A percentile compares a stretch with the other conserved stretches of the same genome.
Conservation (phyloP, 2,797 vertebrate species). For the Liasis olivaceus region DNA sequence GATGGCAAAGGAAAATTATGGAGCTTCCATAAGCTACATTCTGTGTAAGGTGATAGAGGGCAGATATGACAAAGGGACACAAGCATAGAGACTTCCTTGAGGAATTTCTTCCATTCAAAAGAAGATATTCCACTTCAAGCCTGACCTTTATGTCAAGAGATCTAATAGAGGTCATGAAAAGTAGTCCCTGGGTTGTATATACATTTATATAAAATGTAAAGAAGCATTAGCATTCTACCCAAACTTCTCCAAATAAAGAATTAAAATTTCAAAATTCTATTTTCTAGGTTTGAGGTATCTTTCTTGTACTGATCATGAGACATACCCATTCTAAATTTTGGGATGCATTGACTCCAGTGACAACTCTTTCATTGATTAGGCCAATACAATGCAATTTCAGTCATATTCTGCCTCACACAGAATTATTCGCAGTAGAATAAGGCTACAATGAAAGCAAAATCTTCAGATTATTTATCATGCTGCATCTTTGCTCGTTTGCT, state of each 20-base stretch:
- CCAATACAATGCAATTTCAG: neutral
- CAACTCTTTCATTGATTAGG: neutral
- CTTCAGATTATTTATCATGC: neutral
- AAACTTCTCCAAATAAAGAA: neutral
- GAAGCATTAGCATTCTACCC: neutral
- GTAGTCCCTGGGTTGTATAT: neutral
- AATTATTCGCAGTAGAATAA: neutral
- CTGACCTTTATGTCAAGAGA: neutral
- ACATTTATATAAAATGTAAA: neutral
- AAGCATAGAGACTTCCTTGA: neutral
- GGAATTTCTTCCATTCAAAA: neutral
- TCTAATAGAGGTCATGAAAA: neutral
- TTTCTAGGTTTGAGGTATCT: neutral
- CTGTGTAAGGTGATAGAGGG: neutral
- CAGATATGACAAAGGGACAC: neutral
- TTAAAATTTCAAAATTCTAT: neutral
- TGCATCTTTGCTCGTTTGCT: neutral
- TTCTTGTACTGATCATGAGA: neutral
- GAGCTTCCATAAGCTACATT: constrained; percentile 58
- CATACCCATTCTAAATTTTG: neutral
- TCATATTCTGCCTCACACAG: neutral
- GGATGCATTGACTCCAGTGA: neutral
- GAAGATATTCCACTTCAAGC: neutral
- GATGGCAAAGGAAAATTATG: constrained; percentile 59
- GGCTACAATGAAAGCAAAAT: neutral